Conservation (phyloP, 2,797 vertebrate genomes). For the Protosalanx chinensis region DNA sequence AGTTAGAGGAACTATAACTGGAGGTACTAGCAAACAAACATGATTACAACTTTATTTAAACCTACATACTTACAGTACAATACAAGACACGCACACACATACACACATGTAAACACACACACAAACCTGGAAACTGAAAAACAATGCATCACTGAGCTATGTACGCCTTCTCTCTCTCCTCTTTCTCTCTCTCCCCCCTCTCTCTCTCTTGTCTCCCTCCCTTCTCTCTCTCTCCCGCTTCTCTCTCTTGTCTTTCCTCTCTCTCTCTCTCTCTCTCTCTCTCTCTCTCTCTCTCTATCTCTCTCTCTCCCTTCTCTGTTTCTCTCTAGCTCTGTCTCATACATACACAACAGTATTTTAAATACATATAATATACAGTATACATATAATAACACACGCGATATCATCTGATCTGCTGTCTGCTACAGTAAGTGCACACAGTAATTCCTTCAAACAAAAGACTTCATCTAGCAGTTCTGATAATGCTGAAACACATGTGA, state of each 20-base stretch:
- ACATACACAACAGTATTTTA: background rate
- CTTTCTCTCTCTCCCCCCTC: background rate
- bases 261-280: background rate
- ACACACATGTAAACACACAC: constrained; percentile 11
- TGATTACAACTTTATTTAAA: background rate
- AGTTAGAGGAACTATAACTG: background rate
- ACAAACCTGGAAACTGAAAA: background rate
- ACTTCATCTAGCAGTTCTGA: constrained; percentile 47
- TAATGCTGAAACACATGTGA: constrained; percentile 52
- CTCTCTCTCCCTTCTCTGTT: background rate
- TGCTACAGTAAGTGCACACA: constrained; percentile 17
- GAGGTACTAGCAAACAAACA: background rate
- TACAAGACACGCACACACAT: constrained; percentile 22
- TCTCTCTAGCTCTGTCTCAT: background rate
- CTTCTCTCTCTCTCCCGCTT: background rate
- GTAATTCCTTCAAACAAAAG: constrained; percentile 45
- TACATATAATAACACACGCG: background rate
- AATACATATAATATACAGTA: background rate
- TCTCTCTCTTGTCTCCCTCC: no score
- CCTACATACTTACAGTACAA: background rate
- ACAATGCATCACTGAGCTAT: background rate
- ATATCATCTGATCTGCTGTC: constrained; percentile 21
- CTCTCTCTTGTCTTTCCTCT: no score
- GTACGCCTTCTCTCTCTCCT: background rate
- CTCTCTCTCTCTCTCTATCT: background rate